A percentile compares a stretch with the other conserved stretches of the same genome.
Evolutionary conservation across 2,113 vertebrate genomes (phyloP).

Genomic region (Cynocephalus volans): DNA sequence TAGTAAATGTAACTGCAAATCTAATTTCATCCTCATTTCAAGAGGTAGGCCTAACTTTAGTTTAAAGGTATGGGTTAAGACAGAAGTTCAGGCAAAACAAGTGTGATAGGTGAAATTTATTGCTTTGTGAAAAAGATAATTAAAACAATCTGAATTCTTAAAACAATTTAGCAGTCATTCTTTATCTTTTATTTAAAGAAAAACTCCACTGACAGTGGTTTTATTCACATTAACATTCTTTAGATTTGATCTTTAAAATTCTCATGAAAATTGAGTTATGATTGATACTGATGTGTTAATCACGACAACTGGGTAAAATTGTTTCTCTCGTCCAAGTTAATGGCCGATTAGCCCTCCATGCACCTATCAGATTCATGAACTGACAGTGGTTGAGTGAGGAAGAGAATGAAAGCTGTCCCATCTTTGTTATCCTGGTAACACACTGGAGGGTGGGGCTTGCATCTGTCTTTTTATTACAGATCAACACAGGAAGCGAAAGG

Average conservation of each 20-base stretch:
- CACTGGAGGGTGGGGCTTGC: not conserved
- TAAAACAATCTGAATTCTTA: conserved; percentile 24
- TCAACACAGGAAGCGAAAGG: conserved; percentile 77
- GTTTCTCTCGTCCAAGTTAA: too few species aligned
- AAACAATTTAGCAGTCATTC: not conserved
- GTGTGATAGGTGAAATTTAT: conserved; percentile 53
- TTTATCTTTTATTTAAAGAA: not conserved
- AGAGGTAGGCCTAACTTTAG: conserved; percentile 81
- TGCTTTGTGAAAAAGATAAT: conserved; percentile 13
- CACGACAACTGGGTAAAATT: not conserved
- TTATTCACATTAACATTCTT: not conserved
- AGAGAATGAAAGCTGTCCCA: not conserved
- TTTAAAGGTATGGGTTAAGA: not conserved
- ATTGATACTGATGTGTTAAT: not conserved
- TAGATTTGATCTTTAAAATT: not conserved
- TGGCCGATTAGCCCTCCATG: not conserved
- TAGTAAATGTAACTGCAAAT: conserved; percentile 91
- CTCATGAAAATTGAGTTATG: not conserved
- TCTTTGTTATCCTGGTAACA: not conserved
- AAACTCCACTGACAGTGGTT: not conserved
- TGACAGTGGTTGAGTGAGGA: not conserved
- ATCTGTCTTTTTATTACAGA: conserved; percentile 82
- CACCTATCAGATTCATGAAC: not conserved
- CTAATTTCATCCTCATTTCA: conserved; percentile 79
- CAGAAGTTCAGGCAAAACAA: not conserved